Base-by-base conservation (phyloP, 2,888 invertebrate species). In the Metellina segmentata region DNA sequence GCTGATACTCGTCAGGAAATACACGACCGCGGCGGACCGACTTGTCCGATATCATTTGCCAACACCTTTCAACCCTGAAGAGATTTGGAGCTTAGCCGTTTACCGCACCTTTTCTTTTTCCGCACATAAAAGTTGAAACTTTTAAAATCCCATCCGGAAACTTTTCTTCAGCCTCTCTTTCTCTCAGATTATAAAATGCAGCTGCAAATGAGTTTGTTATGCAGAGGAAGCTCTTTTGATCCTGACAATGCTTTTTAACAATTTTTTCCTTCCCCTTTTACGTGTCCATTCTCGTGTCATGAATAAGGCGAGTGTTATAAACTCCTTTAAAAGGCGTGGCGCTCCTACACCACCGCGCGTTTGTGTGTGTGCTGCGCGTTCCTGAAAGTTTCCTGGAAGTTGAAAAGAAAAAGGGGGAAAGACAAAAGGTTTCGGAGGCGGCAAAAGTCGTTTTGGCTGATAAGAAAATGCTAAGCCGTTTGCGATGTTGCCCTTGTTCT, bases 401-500 rank as follows among this genome's bases (percentile, higher is more conserved):
- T 91, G 78, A 87, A 91, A 91, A 87, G 87, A 85, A 90, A 90
- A 82, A 82, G 75, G 75, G 52, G 48, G 74, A 53, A 34, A 85
- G 90, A 85, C 85, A 81, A 90, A 87, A 78, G 83, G 90, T 72
- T 85, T 82, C 71, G 48, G 77, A 52, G 81, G 49, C 9, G 51
- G 51, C 75, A 86, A 81, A 90, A 91, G 91, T 91, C 87, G 91
- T 87, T 87, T 87, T 51, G 81, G 70, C 81, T 91, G 91, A 91
- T 91, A 91, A 91, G 91, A 91, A 91, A 91, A 87, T 91, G 91
- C 78, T 87, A 91, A 91, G 91, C 91, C 87, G 91, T 87, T 88
- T 88, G 88, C 69, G 74, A 61, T 88, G 88, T 53, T 81, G 74
- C 69, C 61, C 88, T 81, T 88, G 48, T 81, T 78, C 51, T 78